Conservation (phyloP, 2,888 invertebrate species). For the Thysanoteuthis rhombus region DNA sequence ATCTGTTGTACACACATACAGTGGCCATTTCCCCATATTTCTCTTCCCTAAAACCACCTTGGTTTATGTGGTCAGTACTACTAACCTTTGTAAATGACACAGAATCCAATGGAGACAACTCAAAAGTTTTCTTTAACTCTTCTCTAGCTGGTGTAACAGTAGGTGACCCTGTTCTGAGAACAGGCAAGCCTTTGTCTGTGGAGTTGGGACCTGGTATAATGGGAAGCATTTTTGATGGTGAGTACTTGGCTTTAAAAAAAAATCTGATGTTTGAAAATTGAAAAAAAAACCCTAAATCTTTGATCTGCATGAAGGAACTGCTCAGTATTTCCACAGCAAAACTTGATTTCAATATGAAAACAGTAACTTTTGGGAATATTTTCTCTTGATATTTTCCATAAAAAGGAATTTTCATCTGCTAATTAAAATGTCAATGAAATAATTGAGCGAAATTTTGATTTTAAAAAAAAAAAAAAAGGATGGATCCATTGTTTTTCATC, state of each 20-base stretch:
- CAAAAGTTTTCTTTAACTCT: conserved; percentile 36
- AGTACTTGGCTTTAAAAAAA: conserved; percentile 39
- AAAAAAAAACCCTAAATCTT: no score
- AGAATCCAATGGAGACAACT: neutral
- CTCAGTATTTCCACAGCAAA: no score
- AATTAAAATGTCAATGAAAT: neutral
- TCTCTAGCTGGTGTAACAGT: conserved; percentile 93
- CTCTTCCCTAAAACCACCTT: neutral
- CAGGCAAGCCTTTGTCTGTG: conserved; percentile 98
- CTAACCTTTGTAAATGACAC: neutral
- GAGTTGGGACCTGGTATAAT: conserved; percentile 99
- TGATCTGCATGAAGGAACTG: neutral
- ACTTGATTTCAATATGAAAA: no score
- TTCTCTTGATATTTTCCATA: neutral
- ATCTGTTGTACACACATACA: neutral
- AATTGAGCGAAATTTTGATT: no score
- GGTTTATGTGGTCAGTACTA: neutral
- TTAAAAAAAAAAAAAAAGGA: no score
- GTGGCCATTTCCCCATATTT: neutral
- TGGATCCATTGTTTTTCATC: no score
- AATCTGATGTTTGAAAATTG: no score
- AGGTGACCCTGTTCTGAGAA: conserved; percentile 97
- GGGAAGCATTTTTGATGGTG: conserved; percentile 98
- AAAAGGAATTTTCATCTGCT: neutral
- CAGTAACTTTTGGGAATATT: neutral